Percentiles rank a stretch among this genome's conserved stretches.
Evolutionary conservation across 2,797 vertebrate species (phyloP).

Genomic region (Diglossa cyanea): DNA sequence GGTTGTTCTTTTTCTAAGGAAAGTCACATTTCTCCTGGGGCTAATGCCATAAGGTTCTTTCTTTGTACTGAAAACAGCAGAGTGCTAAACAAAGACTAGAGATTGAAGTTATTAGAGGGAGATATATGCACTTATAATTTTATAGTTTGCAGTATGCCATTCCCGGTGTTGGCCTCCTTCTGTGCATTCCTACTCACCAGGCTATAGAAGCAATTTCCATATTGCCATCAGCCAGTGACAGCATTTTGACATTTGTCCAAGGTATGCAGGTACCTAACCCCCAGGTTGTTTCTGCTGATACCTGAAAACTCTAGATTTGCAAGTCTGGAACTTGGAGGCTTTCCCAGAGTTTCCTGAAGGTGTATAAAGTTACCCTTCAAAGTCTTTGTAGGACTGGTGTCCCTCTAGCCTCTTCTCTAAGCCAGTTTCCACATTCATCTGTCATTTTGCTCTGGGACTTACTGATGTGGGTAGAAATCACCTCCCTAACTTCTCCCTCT

Average conservation of each 20-base stretch:
- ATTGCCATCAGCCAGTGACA: background rate
- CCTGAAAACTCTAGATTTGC: background rate
- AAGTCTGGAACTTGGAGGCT: background rate
- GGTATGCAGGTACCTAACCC: background rate
- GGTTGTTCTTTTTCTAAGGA: background rate
- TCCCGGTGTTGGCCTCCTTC: background rate
- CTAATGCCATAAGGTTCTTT: background rate
- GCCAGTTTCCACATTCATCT: background rate
- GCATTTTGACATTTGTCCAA: background rate
- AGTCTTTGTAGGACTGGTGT: background rate
- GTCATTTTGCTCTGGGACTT: background rate
- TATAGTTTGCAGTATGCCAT: rapidly evolving
- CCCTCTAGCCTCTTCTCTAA: background rate
- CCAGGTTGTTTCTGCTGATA: background rate
- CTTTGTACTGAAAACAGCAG: background rate
- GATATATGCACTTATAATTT: background rate
- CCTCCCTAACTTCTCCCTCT: background rate
- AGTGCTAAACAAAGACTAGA: background rate
- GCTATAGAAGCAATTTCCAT: background rate
- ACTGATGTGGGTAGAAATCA: background rate
- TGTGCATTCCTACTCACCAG: background rate
- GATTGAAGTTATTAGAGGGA: background rate
- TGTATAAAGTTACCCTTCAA: background rate
- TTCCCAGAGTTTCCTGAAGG: background rate
- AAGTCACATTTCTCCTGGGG: background rate